Base-by-base conservation (phyloP, 2,797 vertebrate species). In the Sebastes nivosus region DNA sequence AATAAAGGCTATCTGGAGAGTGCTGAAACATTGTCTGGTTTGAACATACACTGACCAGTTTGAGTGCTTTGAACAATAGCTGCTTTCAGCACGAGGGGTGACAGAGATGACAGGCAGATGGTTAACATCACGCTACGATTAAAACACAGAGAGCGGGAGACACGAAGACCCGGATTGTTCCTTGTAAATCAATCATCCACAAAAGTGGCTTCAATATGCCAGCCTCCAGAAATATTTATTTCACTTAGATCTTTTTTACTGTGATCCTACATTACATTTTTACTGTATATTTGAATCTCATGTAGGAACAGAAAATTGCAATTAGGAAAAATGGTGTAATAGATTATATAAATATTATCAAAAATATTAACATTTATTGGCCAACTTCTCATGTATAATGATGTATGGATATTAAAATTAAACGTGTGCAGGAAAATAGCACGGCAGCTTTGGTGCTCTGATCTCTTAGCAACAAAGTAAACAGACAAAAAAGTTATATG, bases 101-200 rank as follows among this genome's bases (percentile, higher is more conserved):
- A 84, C 82, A 84, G 82, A 83, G 81, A 87, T 84, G 87, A 91
- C 86, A 90, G 76, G 86, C 87, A 92, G 82, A 88, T 86, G 84
- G 82, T 90, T 86, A 76, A 58, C 72, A 84, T 89, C 87, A 79
- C 63, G 64, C 72, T 34, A 74, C 6, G 73, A 84, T 4, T 84
- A n/a, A 79, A 71, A 76, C 11, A 2, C 73, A 38, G 61, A 79
- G 55, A 75, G 66, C 70, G 61, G 59, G 34, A 82, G 70, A 76
- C 68, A 80, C 75, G 75, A 77, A 75, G 54, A 79, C 60, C 3
- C 14, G 18, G 29, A 72, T 42, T 65, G 52, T 73, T 81, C 32
- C 25, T 57, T 68, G 52, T 52, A 79, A 76, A 32, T 69, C 34
- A 61, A 77, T 70, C 67, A 83, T 79, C 65, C 59, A 71, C 22